These are phyloP conservation scores for Metaphire vulgaris DNA, from an alignment of 1,140 invertebrate genomes.

Conservation along the genomic window DNA sequence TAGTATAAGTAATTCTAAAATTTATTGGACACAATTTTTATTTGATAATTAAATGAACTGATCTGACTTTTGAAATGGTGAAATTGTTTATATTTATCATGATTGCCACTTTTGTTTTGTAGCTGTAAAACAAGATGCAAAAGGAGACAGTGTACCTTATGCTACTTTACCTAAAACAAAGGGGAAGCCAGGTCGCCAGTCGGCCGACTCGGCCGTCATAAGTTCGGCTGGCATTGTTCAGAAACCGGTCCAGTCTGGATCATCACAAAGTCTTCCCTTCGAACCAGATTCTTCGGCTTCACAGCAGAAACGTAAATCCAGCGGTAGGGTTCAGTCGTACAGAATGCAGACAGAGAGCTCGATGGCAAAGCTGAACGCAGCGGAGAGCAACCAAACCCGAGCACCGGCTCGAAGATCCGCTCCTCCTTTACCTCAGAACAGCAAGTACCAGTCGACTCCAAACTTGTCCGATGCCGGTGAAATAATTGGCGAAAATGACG, in stretches of 20 bases:
- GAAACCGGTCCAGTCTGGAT: not conserved
- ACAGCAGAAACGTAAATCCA: not conserved
- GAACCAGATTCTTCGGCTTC: not conserved
- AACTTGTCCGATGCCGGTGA: not conserved
- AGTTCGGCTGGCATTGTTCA: not conserved
- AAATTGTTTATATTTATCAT: no score
- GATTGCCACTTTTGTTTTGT: no score
- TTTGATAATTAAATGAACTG: no score
- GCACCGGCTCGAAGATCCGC: not conserved
- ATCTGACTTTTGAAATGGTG: no score
- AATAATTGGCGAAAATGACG: not conserved
- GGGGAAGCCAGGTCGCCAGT: not conserved
- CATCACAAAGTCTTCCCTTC: not conserved
- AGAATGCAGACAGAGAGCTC: not conserved
- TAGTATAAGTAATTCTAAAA: no score
- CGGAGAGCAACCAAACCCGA: not conserved
- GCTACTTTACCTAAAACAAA: not conserved
- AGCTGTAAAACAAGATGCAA: not conserved
- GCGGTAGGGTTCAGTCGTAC: not conserved
- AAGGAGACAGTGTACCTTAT: not conserved
- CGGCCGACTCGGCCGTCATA: not conserved
- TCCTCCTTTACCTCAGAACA: not conserved
- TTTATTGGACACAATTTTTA: no score
- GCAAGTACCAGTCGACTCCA: not conserved
- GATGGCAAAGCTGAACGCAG: not conserved